These are phyloP conservation scores for Anneissia japonica DNA, from an alignment of 35 echinoderm and acorn worm genomes.

Conservation along the genomic window DNA sequence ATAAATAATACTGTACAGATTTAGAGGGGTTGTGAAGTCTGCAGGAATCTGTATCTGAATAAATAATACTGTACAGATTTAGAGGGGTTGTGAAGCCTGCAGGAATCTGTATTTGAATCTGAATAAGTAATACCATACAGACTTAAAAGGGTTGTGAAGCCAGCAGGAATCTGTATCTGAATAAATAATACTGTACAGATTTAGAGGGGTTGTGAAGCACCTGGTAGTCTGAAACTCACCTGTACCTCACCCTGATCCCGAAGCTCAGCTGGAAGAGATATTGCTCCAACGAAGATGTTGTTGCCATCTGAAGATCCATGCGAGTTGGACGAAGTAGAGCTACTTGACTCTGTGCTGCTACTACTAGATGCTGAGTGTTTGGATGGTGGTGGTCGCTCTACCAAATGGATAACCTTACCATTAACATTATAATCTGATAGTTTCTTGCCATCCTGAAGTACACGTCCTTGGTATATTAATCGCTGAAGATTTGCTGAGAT, in stretches of 20 bases:
- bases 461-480: conserved; percentile 79
- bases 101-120: too few relatives aligned
- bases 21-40: too few relatives aligned
- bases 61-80: too few relatives aligned
- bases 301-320: conserved; percentile 13
- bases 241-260: conserved; percentile 55
- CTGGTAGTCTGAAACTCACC: too few relatives aligned
- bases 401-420: conserved; percentile 78
- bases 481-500: conserved; percentile 70
- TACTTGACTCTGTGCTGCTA: neutral
- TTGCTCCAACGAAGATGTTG: conserved; percentile 65
- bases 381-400: conserved; percentile 79
- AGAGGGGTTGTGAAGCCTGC: too few relatives aligned
- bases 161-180: too few relatives aligned
- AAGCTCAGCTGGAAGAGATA: conserved; percentile 59
- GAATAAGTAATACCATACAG: too few relatives aligned
- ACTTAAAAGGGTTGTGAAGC: too few relatives aligned
- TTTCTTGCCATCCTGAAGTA: conserved; percentile 83
- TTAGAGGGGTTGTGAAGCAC: too few relatives aligned
- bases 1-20: too few relatives aligned
- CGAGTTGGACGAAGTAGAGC: neutral
- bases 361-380: conserved; percentile 20
- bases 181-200: too few relatives aligned
- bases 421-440: conserved; percentile 81
- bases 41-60: too few relatives aligned